phyloP scores from a whole-genome alignment of 2,888 invertebrate genomes.

The Lathronympha strigana region DNA sequence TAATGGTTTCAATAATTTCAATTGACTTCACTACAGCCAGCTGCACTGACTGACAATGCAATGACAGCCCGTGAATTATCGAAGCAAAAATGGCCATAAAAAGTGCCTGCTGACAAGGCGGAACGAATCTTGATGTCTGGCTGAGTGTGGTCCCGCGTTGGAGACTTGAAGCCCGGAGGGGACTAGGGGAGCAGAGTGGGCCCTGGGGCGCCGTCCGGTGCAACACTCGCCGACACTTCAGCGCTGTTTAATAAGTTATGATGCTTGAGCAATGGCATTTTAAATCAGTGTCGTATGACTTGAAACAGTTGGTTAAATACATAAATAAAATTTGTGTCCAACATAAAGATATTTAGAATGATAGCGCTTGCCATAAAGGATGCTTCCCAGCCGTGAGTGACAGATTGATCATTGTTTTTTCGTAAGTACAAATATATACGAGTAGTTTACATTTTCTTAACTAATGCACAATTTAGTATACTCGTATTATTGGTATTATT shows the following conservation, averaged over 20 bases:
- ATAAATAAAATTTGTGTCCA: no score
- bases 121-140: not conserved
- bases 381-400: no score
- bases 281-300: not conserved
- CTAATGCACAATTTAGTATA: no score
- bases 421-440: no score
- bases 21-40: no score
- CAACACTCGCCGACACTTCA: conserved; percentile 3
- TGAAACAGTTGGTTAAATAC: no score
- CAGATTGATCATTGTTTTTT: no score
- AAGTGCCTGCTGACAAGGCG: not conserved
- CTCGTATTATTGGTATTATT: no score
- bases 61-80: not conserved
- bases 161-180: not conserved
- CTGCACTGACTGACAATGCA: not conserved
- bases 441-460: no score
- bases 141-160: not conserved
- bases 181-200: not conserved
- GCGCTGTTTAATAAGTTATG: not conserved
- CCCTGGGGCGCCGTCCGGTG: not conserved
- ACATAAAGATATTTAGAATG: no score
- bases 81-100: not conserved
- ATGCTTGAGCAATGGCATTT: not conserved
- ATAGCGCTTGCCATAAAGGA: no score
- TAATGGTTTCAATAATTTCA: no score